Percentiles rank a stretch among this genome's conserved stretches.
Conservation (phyloP, 2,888 invertebrate species). For the Protonemura montana region DNA sequence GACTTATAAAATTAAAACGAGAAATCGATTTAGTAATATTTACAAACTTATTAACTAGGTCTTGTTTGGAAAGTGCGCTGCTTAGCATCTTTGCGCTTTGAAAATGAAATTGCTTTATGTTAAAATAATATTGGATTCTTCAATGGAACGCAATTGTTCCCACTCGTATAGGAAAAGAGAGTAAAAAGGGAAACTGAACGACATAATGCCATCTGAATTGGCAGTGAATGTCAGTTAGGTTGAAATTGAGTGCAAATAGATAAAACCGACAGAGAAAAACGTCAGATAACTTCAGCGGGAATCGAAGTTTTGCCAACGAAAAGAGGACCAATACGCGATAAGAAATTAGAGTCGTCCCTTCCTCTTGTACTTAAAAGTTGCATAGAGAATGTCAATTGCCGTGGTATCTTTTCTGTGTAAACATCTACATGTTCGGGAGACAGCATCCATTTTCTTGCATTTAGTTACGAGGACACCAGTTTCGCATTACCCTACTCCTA, state of each 20-base stretch:
- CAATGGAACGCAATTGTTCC: background rate
- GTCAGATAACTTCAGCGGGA: background rate
- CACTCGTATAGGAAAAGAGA: background rate
- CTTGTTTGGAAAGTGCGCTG: background rate
- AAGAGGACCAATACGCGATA: background rate
- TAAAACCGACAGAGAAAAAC: slow-evolving; percentile 8
- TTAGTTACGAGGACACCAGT: background rate
- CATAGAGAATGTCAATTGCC: slow-evolving; percentile 23
- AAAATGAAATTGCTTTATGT: background rate
- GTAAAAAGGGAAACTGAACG: background rate
- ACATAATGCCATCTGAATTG: slow-evolving; percentile 1
- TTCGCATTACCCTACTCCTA: background rate
- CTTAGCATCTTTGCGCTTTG: background rate
- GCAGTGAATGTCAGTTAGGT: slow-evolving; percentile 9
- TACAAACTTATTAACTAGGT: background rate
- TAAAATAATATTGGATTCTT: background rate
- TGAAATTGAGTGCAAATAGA: slow-evolving; percentile 2
- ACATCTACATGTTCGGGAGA: background rate
- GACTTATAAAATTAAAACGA: background rate
- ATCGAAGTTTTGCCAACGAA: slow-evolving; percentile 30
- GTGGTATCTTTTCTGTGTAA: background rate
- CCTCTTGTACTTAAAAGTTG: slow-evolving; percentile 31
- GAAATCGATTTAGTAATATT: background rate
- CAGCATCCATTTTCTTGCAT: background rate
- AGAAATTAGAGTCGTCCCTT: background rate